Percentiles rank a stretch among this genome's conserved stretches.
Evolutionary conservation across 2,888 invertebrate species (phyloP).

Genomic region (Megalurothrips usitatus): DNA sequence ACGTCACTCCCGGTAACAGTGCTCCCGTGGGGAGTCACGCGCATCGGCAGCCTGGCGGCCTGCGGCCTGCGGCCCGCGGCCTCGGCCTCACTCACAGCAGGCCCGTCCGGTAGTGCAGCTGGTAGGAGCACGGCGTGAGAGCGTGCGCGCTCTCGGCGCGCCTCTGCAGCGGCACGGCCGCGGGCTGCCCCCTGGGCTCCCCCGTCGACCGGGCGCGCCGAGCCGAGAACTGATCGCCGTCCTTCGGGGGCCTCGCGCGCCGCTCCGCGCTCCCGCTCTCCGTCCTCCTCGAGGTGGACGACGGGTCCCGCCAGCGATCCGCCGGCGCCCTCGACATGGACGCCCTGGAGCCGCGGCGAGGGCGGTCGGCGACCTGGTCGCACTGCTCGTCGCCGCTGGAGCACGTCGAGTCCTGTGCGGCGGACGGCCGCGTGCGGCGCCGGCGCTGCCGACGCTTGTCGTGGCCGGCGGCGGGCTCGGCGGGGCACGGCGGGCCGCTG

Average conservation of each 20-base stretch:
- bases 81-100: slow-evolving; percentile 3
- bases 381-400: neutral
- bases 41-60: no score
- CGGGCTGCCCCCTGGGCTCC: neutral
- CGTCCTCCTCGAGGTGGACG: neutral
- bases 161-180: neutral
- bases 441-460: neutral
- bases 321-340: neutral
- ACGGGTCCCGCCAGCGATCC: no score
- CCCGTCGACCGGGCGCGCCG: neutral
- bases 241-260: no score
- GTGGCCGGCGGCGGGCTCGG: neutral
- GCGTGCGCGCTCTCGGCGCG: slow-evolving; percentile 12
- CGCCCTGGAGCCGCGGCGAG: neutral
- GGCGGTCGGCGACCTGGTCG: neutral
- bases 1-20: no score
- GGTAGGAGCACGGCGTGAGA: neutral
- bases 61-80: no score
- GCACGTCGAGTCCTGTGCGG: neutral
- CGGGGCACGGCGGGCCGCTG: neutral
- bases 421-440: neutral
- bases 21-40: no score
- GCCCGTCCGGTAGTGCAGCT: slow-evolving; percentile 7
- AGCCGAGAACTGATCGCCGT: neutral
- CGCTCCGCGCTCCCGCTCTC: neutral